These are phyloP conservation scores for Margaritifera margaritifera DNA, from an alignment of 2,888 invertebrate species.

Conservation along the genomic window DNA sequence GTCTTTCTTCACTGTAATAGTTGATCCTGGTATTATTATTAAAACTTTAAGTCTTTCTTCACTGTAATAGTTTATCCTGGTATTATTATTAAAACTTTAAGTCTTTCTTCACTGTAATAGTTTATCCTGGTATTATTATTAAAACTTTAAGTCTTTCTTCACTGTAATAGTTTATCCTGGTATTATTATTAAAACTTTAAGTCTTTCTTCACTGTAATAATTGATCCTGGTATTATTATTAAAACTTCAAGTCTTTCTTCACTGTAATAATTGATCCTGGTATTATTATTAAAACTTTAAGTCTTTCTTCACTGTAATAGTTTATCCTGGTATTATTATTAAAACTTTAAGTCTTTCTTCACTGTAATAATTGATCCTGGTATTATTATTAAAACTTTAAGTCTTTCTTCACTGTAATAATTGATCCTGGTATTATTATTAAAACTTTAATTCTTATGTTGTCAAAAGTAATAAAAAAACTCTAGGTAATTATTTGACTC, in stretches of 20 bases:
- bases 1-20: too few species aligned
- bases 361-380: background rate
- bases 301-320: too few species aligned
- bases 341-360: background rate
- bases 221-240: background rate
- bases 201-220: background rate
- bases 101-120: background rate
- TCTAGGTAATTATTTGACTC: too few species aligned
- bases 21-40: background rate
- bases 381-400: background rate
- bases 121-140: too few species aligned
- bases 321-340: background rate
- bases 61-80: background rate
- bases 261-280: too few species aligned
- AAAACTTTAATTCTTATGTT: too few species aligned
- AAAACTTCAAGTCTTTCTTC: background rate
- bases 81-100: background rate
- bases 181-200: background rate
- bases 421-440: too few species aligned
- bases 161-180: too few species aligned
- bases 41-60: background rate
- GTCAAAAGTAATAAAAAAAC: too few species aligned
- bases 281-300: too few species aligned
- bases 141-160: too few species aligned
- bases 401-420: too few species aligned